A percentile compares a stretch with the other conserved stretches of the same genome.
Evolutionary conservation across 2,797 vertebrate species (phyloP).

Genomic region (Tokudaia muenninki): DNA sequence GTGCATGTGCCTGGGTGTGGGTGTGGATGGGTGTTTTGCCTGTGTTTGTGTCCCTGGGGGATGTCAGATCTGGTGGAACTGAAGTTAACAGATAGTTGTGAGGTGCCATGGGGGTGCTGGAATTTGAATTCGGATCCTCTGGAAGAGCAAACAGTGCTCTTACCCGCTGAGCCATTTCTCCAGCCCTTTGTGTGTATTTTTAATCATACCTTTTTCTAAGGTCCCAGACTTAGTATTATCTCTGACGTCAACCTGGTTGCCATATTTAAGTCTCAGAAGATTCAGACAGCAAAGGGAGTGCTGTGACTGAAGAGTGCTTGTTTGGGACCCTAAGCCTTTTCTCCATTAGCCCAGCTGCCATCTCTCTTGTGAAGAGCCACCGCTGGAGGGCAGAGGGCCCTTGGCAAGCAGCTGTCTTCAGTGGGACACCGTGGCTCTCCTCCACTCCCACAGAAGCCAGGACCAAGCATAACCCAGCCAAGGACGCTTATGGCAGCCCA

Average conservation of each 20-base stretch:
- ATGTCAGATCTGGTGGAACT: background rate
- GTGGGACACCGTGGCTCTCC: background rate
- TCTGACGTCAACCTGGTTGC: background rate
- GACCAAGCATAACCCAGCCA: background rate
- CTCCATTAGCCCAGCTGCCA: background rate
- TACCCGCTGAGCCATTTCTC: background rate
- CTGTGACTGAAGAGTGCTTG: no score
- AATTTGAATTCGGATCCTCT: background rate
- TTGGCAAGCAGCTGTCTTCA: background rate
- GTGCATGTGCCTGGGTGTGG: no score
- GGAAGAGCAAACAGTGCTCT: background rate
- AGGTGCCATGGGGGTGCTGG: background rate
- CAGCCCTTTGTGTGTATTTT: constrained; percentile 55
- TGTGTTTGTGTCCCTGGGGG: background rate
- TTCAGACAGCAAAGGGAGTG: background rate
- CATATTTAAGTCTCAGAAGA: constrained; percentile 3
- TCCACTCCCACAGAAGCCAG: background rate
- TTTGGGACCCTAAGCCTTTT: background rate
- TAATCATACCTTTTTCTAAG: background rate
- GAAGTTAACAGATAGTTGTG: background rate
- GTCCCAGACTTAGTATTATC: constrained; percentile 45
- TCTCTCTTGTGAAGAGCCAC: background rate
- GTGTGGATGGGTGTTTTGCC: background rate
- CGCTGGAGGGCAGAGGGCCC: background rate
- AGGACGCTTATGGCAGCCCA: background rate